A percentile compares a stretch with the other conserved stretches of the same genome.
Conservation (phyloP, 2,797 vertebrate genomes). For the Phalanger gymnotis region DNA sequence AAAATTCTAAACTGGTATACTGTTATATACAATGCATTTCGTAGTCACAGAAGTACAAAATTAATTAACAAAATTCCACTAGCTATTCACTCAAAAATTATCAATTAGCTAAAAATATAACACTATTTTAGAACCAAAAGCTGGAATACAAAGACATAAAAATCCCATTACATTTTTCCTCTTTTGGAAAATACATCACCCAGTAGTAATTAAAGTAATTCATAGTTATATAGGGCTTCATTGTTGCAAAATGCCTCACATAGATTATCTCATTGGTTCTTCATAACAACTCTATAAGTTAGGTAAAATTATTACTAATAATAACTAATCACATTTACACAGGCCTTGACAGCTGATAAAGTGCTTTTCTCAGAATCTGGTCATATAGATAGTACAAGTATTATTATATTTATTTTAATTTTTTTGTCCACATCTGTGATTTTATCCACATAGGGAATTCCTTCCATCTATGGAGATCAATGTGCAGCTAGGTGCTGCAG, state of each 20-base stretch:
- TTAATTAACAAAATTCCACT: conserved; percentile 17
- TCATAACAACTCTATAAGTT: neutral
- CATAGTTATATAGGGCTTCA: neutral
- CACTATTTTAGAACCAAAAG: conserved; percentile 44
- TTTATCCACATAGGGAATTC: neutral
- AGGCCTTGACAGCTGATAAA: neutral
- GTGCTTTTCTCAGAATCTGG: neutral
- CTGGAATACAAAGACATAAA: conserved; percentile 16
- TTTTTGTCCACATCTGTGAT: neutral
- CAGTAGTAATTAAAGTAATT: neutral
- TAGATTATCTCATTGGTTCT: neutral
- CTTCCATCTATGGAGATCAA: neutral
- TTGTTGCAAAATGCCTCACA: neutral
- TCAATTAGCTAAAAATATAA: neutral
- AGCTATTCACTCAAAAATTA: neutral
- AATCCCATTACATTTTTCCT: neutral
- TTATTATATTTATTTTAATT: neutral
- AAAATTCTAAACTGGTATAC: neutral
- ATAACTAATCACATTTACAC: neutral
- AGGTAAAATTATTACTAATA: neutral
- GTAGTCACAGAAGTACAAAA: conserved; percentile 11
- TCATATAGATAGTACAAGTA: neutral
- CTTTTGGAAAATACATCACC: neutral
- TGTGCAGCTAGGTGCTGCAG: neutral
- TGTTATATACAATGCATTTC: neutral